phyloP scores from a whole-genome alignment of 23 tunicate species.

The Trididemnum miniatum region DNA sequence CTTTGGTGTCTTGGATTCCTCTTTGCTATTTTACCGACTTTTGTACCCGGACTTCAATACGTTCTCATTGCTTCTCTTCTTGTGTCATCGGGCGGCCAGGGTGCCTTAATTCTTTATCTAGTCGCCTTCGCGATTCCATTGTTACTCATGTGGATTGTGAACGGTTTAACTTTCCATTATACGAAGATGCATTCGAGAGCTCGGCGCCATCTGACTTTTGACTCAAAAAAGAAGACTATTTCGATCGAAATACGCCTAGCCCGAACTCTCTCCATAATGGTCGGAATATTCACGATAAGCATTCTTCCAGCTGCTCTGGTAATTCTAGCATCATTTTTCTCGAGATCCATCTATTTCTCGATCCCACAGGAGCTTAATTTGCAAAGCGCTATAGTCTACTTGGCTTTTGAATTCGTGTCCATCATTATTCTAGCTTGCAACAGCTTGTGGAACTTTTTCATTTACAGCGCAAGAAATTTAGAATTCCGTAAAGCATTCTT shows the following conservation, averaged over 20 bases:
- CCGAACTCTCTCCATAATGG: constrained; percentile 66
- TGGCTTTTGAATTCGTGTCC: constrained; percentile 36
- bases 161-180: constrained; percentile 45
- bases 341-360: neutral
- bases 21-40: constrained; percentile 50
- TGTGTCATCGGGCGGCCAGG: constrained; percentile 28
- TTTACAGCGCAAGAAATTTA: constrained; percentile 63
- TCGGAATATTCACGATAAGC: constrained; percentile 66
- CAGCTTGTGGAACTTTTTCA: constrained; percentile 88
- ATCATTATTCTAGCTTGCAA: constrained; percentile 51
- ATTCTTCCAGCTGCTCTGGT: constrained; percentile 48
- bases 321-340: constrained; percentile 28
- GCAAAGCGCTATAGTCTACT: constrained; percentile 22
- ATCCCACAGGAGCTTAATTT: constrained; percentile 19
- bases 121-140: constrained; percentile 58
- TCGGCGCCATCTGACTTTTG: constrained; percentile 41
- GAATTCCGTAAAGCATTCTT: constrained; percentile 54
- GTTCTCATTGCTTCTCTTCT: constrained; percentile 49
- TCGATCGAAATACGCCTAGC: constrained; percentile 65
- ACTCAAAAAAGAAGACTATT: constrained; percentile 22
- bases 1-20: constrained; percentile 57
- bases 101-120: constrained; percentile 43
- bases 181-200: constrained; percentile 53
- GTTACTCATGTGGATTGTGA: constrained; percentile 65
- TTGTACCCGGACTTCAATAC: constrained; percentile 41